phyloP scores from a whole-genome alignment of 2,797 vertebrate genomes.

The Diplodus puntazzo region DNA sequence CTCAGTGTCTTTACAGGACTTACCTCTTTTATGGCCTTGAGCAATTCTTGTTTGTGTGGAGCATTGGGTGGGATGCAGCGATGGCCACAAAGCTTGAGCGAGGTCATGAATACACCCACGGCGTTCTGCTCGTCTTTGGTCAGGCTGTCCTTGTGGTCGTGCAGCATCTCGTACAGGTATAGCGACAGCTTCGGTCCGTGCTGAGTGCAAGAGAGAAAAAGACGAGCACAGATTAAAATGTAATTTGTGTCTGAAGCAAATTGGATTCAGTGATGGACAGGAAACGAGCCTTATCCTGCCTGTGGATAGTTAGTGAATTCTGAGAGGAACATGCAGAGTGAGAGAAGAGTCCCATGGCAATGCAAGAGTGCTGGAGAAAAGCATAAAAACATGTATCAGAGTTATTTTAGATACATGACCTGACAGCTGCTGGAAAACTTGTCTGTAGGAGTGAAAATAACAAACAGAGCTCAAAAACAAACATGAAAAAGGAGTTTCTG shows the following conservation, averaged over 20 bases:
- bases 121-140: constrained; percentile 88
- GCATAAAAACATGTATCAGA: constrained; percentile 27
- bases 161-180: constrained; percentile 93
- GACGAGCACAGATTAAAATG: background rate
- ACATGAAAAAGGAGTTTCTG: background rate
- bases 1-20: constrained; percentile 6
- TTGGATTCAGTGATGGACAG: constrained; percentile 15
- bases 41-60: constrained; percentile 90
- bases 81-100: constrained; percentile 92
- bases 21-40: constrained; percentile 93
- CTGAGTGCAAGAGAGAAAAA: constrained; percentile 72
- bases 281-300: background rate
- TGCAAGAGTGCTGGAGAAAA: constrained; percentile 18
- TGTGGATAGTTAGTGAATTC: constrained; percentile 27
- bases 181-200: constrained; percentile 95
- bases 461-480: constrained; percentile 16
- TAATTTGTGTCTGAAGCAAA: background rate
- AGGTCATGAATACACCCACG: constrained; percentile 89
- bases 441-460: constrained; percentile 15
- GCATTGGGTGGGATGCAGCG: constrained; percentile 90
- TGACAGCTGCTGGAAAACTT: constrained; percentile 19
- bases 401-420: constrained; percentile 24
- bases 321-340: constrained; percentile 4
- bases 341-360: constrained; percentile 17
- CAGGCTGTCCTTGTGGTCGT: constrained; percentile 90